Conservation (phyloP, 53 echinoderm and acorn worm genomes). For the Patiria pectinifera region DNA sequence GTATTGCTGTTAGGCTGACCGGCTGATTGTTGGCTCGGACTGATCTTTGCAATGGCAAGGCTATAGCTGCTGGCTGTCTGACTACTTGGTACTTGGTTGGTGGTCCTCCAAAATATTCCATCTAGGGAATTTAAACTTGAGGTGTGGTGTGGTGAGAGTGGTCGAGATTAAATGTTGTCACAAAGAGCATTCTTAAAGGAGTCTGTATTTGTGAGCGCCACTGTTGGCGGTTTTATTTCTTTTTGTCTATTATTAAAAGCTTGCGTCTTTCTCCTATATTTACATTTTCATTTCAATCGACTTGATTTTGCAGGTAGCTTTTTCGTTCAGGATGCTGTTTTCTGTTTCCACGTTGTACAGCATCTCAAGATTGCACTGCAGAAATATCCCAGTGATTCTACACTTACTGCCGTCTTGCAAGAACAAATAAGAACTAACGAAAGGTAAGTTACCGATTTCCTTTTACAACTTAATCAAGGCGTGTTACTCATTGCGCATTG, state of each 20-base stretch:
- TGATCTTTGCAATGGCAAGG: no score
- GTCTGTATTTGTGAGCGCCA: neutral
- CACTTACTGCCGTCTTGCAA: neutral
- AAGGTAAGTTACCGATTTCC: neutral
- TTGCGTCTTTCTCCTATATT: neutral
- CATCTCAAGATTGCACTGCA: neutral
- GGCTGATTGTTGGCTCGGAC: no score
- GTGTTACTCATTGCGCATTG: no score
- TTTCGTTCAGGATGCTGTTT: neutral
- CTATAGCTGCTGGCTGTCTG: no score
- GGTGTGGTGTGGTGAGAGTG: no score
- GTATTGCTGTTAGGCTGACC: no score
- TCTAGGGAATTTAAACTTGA: no score
- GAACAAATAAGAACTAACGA: neutral
- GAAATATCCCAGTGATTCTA: neutral
- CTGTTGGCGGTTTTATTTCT: neutral
- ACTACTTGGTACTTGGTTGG: no score
- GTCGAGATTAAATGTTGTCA: no score
- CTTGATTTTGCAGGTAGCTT: neutral
- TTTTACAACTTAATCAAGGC: no score
- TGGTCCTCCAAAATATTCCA: no score
- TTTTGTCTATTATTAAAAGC: neutral
- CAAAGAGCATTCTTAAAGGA: no score
- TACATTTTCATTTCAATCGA: neutral
- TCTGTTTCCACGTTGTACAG: neutral